A percentile compares a stretch with the other conserved stretches of the same genome.
Evolutionary conservation across 2,888 invertebrate species (phyloP).

Genomic region (Latrodectus elegans): DNA sequence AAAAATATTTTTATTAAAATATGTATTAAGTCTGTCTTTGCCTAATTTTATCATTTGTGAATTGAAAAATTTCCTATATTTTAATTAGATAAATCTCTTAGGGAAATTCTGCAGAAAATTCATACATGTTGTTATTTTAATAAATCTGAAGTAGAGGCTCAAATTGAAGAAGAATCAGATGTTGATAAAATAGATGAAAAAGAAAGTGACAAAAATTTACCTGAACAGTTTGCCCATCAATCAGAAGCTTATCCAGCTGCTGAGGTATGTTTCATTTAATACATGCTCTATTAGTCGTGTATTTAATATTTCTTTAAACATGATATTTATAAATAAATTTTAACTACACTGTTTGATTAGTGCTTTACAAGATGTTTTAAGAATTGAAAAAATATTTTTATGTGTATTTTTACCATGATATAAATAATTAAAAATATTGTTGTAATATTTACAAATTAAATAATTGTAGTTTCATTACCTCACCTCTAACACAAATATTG

Average conservation of each 20-base stretch:
- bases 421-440: too few species aligned
- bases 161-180: conserved; percentile 33
- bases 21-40: too few species aligned
- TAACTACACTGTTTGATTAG: too few species aligned
- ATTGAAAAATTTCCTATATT: background rate
- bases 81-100: conserved; percentile 79
- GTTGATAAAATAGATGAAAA: conserved; percentile 31
- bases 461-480: too few species aligned
- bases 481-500: too few species aligned
- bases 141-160: conserved; percentile 73
- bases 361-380: too few species aligned
- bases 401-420: too few species aligned
- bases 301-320: too few species aligned
- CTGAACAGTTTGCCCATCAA: conserved; percentile 17
- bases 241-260: conserved; percentile 20
- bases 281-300: background rate
- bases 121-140: conserved; percentile 91
- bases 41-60: conserved; percentile 7
- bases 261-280: conserved; percentile 18
- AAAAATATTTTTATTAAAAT: too few species aligned
- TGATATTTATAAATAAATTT: too few species aligned
- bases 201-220: conserved; percentile 2
- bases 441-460: too few species aligned
- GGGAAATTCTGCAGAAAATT: conserved; percentile 85
- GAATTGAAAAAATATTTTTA: too few species aligned